Conservation (phyloP, 2,888 invertebrate genomes). For the Gerris lacustris region DNA sequence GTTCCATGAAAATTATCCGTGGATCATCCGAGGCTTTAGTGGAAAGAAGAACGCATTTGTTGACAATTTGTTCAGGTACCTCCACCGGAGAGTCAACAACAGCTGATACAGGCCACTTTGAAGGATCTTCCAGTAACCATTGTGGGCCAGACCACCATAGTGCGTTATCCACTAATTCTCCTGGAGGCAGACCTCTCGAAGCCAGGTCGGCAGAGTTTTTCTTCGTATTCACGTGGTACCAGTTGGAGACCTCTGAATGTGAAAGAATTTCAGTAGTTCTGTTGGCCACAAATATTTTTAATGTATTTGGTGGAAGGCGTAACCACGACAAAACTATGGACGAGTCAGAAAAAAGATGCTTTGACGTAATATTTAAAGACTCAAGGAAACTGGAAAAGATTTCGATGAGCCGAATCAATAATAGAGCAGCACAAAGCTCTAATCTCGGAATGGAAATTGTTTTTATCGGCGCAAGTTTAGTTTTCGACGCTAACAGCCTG, state of each 20-base stretch:
- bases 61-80: neutral
- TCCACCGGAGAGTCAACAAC: neutral
- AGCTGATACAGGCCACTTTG: neutral
- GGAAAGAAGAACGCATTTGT: neutral
- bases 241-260: neutral
- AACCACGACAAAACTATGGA: constrained; percentile 6
- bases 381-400: neutral
- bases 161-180: constrained; percentile 9
- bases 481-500: neutral
- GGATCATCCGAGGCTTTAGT: neutral
- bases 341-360: constrained; percentile 7
- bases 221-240: constrained; percentile 15
- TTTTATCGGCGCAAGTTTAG: neutral
- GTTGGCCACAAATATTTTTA: constrained; percentile 11
- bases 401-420: neutral
- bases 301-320: neutral
- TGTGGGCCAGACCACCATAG: constrained; percentile 19
- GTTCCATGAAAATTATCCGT: neutral
- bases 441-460: neutral
- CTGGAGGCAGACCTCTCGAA: constrained; percentile 20
- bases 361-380: neutral
- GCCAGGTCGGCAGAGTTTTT: constrained; percentile 33
- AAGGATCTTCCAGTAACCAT: constrained; percentile 19
- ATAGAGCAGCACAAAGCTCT: neutral
- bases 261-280: constrained; percentile 7